A percentile compares a stretch with the other conserved stretches of the same genome.
Evolutionary conservation across 2,113 vertebrate genomes (phyloP).

Genomic region (Amazona vittata): DNA sequence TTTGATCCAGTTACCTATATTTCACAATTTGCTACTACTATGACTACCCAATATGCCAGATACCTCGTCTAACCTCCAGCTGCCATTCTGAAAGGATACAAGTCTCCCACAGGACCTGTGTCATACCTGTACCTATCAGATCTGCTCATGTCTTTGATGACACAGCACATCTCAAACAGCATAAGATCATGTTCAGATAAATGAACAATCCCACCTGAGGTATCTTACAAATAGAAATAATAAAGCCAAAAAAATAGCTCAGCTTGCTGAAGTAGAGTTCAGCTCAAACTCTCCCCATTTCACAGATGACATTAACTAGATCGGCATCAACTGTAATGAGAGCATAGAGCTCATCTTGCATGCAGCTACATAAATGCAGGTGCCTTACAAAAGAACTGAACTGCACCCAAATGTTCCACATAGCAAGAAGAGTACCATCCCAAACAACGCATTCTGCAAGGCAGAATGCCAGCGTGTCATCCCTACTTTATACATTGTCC

Average conservation of each 20-base stretch:
- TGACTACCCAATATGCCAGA: background rate
- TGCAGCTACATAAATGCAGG: background rate
- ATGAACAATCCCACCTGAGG: background rate
- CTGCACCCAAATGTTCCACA: background rate
- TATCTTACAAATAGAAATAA: background rate
- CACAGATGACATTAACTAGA: background rate
- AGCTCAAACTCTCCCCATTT: background rate
- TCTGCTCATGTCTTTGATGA: accelerated
- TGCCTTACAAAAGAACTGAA: background rate
- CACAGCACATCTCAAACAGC: background rate
- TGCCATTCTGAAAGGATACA: background rate
- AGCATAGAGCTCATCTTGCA: background rate
- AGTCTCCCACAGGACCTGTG: background rate
- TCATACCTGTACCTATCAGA: background rate
- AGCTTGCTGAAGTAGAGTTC: background rate
- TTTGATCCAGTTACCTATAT: background rate
- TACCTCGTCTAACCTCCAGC: background rate
- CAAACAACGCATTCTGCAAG: background rate
- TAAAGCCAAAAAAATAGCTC: background rate
- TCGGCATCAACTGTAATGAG: accelerated
- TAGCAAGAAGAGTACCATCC: background rate
- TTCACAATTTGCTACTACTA: accelerated
- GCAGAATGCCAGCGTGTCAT: background rate
- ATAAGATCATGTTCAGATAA: background rate
- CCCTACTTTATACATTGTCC: background rate